Evolutionary conservation across 2,113 vertebrate species (phyloP).

Genomic region (Falco punctatus): DNA sequence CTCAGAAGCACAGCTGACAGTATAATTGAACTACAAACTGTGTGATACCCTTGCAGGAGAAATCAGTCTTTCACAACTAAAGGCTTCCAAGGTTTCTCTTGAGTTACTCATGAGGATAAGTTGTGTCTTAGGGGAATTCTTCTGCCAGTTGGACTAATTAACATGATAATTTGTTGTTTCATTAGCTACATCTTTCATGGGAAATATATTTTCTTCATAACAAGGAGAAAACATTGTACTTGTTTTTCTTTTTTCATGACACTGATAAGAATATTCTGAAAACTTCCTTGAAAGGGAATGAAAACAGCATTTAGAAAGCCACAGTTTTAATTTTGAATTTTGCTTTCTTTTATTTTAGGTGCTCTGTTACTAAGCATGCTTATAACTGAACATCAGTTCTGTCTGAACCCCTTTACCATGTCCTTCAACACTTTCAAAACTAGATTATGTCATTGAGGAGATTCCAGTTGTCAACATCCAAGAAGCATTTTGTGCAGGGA

Average conservation of each 20-base stretch:
- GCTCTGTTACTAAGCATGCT: not conserved
- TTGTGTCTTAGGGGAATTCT: not conserved
- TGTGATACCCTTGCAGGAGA: not conserved
- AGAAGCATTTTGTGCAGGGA: not conserved
- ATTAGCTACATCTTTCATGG: slow-evolving; percentile 14
- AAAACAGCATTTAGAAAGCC: not conserved
- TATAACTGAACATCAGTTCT: not conserved
- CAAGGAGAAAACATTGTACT: not conserved
- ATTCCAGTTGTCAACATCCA: not conserved
- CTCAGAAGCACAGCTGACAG: not conserved
- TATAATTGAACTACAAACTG: not conserved
- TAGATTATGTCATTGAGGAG: not conserved
- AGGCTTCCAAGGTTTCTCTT: not conserved
- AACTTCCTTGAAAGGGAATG: not conserved
- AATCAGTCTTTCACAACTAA: not conserved
- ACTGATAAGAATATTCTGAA: not conserved
- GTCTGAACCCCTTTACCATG: not conserved
- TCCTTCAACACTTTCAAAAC: not conserved
- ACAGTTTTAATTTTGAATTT: not conserved
- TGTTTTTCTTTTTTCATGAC: not conserved
- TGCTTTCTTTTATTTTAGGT: not conserved
- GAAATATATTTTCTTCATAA: not conserved
- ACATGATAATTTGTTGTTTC: slow-evolving; percentile 31
- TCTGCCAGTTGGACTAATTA: slow-evolving; percentile 41
- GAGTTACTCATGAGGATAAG: not conserved